Evolutionary conservation across 2,113 vertebrate genomes (phyloP), one percentile per base, ranked within the genome.

Genomic region (Lycaon pictus): DNA sequence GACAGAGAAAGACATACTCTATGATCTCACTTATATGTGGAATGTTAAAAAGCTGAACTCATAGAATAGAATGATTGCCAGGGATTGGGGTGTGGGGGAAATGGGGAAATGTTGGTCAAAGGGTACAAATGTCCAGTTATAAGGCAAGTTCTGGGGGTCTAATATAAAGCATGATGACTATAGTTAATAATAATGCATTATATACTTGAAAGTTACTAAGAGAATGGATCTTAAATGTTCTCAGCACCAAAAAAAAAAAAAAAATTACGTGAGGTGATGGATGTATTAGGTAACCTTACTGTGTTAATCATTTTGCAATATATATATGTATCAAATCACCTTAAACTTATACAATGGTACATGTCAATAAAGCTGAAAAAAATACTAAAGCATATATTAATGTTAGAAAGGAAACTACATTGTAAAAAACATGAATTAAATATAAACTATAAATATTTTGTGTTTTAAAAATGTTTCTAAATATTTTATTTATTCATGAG

Each of bases 361-460:
- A 32, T 63, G 43, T 93, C 56, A 93, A 22, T 63, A 76, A 93
- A 63, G n/a, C 67, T 85, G n/a, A 62, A 62, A 92, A 92, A 90
- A 86, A 83, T 80, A 51, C 48, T 84, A 29, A 62, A 55, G n/a
- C 5, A 8, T 37, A 29, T 67, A 29, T 16, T 80, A 95, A 62
- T 48, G 37, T 60, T 88, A 93, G 43, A 84, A 77, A 80, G 69
- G 69, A 93, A 87, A 79, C 3, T 15, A 2, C 25, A 62, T 79
- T 91, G 32, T 65, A 65, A 88, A 96, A 80, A 20, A n/a, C 51
- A 55, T 79, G 76, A 51, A 43, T 51, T 91, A 77, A 69, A 90
- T 62, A 69, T 69, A 86, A 58, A 90, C 37, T 56, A 48, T n/a
- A 65, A 77, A 29, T 76, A 84, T 69, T 89, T 94, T 94, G n/a